Conservation (phyloP, 2,113 vertebrate genomes). For the Sorex fumeus region DNA sequence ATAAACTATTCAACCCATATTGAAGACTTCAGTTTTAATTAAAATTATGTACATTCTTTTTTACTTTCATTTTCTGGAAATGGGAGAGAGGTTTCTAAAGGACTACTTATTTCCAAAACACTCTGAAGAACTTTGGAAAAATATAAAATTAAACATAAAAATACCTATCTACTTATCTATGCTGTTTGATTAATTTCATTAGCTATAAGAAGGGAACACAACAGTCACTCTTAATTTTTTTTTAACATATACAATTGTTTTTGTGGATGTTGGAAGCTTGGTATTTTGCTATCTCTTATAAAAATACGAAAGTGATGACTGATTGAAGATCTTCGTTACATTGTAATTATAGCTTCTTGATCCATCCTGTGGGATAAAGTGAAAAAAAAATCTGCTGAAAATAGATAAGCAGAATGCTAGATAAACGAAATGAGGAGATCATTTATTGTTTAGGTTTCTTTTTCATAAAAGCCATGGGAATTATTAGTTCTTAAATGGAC, state of each 20-base stretch:
- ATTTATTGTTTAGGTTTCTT: conserved; percentile 56
- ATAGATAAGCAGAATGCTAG: conserved; percentile 66
- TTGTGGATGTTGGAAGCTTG: conserved; percentile 44
- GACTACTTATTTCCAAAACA: conserved; percentile 13
- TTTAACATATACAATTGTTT: conserved; percentile 44
- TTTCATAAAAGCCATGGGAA: not conserved
- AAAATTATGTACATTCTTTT: not conserved
- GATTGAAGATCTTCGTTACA: conserved; percentile 70
- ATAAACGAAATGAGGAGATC: conserved; percentile 61
- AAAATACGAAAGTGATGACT: conserved; percentile 34
- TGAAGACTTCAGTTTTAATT: not conserved
- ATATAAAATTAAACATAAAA: conserved; percentile 61
- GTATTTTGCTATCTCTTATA: conserved; percentile 63
- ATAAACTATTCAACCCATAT: not conserved
- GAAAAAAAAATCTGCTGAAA: conserved; percentile 67
- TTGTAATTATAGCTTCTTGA: conserved; percentile 50
- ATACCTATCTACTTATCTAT: not conserved
- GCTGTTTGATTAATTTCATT: conserved; percentile 8
- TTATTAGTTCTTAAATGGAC: conserved; percentile 63
- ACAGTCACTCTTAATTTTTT: conserved; percentile 55
- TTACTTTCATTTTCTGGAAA: not conserved
- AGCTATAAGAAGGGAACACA: not conserved
- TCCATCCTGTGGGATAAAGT: conserved; percentile 41
- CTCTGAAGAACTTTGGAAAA: conserved; percentile 47
- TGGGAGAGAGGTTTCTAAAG: not conserved